phyloP scores from a whole-genome alignment of 2,888 invertebrate genomes.

The Argyresthia goedartella region DNA sequence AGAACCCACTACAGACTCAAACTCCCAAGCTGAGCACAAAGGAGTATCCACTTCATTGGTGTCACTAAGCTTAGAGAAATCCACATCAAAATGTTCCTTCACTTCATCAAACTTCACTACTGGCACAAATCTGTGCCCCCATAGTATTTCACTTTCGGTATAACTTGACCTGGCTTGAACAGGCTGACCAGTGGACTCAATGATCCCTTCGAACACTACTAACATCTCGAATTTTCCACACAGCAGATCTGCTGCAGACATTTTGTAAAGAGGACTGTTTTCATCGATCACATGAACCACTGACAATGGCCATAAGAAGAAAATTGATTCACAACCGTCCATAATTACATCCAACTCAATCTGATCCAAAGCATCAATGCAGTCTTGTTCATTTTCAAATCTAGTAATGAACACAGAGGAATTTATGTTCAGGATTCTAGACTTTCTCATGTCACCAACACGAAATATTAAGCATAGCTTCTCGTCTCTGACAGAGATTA shows the following conservation, averaged over 20 bases:
- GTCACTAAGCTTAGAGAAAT: slow-evolving; percentile 89
- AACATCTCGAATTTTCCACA: slow-evolving; percentile 88
- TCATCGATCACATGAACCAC: slow-evolving; percentile 92
- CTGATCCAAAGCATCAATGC: slow-evolving; percentile 82
- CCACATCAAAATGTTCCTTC: slow-evolving; percentile 82
- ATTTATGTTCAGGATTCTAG: slow-evolving; percentile 94
- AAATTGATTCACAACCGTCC: slow-evolving; percentile 91
- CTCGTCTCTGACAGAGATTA: slow-evolving; percentile 89
- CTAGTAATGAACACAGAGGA: slow-evolving; percentile 88
- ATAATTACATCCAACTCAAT: slow-evolving; percentile 80
- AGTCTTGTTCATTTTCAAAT: slow-evolving; percentile 80
- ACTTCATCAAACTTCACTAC: slow-evolving; percentile 82
- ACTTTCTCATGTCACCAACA: slow-evolving; percentile 95
- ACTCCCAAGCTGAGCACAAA: slow-evolving; percentile 82
- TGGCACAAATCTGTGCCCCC: slow-evolving; percentile 89
- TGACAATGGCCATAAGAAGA: slow-evolving; percentile 97
- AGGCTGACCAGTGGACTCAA: slow-evolving; percentile 89
- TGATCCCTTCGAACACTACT: slow-evolving; percentile 89
- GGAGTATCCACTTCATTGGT: slow-evolving; percentile 89
- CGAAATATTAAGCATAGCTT: slow-evolving; percentile 89
- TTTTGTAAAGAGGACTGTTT: slow-evolving; percentile 87
- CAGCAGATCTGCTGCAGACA: slow-evolving; percentile 91
- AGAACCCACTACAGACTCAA: slow-evolving; percentile 29
- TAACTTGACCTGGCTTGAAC: slow-evolving; percentile 88
- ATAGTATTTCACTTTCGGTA: slow-evolving; percentile 82